Conservation (phyloP, 2,888 invertebrate species). For the Caenorhabditis sp. region DNA sequence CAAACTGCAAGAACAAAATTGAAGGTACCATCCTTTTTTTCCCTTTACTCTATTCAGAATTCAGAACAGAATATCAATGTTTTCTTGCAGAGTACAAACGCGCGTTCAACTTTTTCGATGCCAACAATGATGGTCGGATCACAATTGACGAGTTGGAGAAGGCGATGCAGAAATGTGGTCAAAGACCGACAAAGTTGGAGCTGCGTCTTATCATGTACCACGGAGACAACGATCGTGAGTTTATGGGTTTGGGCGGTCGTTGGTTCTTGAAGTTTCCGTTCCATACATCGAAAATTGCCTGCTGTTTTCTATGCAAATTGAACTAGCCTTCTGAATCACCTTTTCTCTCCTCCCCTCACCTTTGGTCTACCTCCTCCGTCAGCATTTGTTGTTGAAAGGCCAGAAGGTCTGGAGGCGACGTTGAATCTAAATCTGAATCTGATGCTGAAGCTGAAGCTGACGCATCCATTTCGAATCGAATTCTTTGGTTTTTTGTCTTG, state of each 20-base stretch:
- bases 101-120: conserved; percentile 81
- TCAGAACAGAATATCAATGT: background rate
- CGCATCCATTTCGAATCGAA: background rate
- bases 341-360: background rate
- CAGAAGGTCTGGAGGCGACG: too few species aligned
- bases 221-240: conserved; percentile 81
- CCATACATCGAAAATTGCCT: conserved; percentile 31
- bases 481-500: background rate
- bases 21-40: too few species aligned
- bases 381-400: too few species aligned
- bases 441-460: too few species aligned
- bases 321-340: conserved; percentile 1
- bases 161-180: conserved; percentile 82
- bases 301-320: conserved; percentile 38
- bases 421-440: too few species aligned
- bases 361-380: background rate
- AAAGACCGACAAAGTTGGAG: conserved; percentile 79
- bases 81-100: conserved; percentile 75
- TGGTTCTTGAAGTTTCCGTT: conserved; percentile 24
- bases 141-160: conserved; percentile 78
- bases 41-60: background rate
- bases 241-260: conserved; percentile 9
- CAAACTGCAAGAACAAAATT: conserved; percentile 58
- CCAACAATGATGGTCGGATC: conserved; percentile 81
- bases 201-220: conserved; percentile 80